These are phyloP conservation scores for Euura saliciscinereae DNA, from an alignment of 1,140 invertebrate species.

Conservation along the genomic window DNA sequence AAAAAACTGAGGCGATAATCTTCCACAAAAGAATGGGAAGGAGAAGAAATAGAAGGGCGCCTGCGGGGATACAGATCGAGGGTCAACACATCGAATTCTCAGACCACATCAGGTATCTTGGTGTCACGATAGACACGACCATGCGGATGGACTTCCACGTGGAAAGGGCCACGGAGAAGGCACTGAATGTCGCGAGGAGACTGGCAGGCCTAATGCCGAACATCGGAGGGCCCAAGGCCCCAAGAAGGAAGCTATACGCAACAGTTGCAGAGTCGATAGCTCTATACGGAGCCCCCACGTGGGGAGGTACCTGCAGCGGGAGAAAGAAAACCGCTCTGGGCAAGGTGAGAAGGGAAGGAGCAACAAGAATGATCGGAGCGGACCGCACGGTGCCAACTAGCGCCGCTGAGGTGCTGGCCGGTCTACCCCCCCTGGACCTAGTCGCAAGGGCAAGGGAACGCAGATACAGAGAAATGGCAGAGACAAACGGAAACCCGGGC, in stretches of 20 bases:
- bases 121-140: slow-evolving; percentile 12
- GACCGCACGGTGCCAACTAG: slow-evolving; percentile 23
- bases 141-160: slow-evolving; percentile 10
- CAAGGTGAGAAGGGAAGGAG: slow-evolving; percentile 24
- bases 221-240: too few relatives aligned
- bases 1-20: slow-evolving; percentile 31
- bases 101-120: slow-evolving; percentile 1
- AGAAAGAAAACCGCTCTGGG: slow-evolving; percentile 15
- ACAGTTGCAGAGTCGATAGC: slow-evolving; percentile 24
- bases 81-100: slow-evolving; percentile 8
- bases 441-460: too few relatives aligned
- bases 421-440: too few relatives aligned
- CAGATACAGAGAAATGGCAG: neutral
- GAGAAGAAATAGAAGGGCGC: neutral
- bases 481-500: neutral
- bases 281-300: slow-evolving; percentile 20
- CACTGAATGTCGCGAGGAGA: neutral
- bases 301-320: slow-evolving; percentile 13
- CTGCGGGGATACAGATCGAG: neutral
- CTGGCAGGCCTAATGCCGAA: slow-evolving; percentile 10
- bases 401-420: slow-evolving; percentile 25
- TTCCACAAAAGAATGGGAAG: slow-evolving; percentile 19
- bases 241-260: neutral
- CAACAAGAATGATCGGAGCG: slow-evolving; percentile 9
- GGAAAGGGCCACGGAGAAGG: slow-evolving; percentile 7